Conservation (phyloP, 2,888 invertebrate species). For the Drosophila cracens region DNA sequence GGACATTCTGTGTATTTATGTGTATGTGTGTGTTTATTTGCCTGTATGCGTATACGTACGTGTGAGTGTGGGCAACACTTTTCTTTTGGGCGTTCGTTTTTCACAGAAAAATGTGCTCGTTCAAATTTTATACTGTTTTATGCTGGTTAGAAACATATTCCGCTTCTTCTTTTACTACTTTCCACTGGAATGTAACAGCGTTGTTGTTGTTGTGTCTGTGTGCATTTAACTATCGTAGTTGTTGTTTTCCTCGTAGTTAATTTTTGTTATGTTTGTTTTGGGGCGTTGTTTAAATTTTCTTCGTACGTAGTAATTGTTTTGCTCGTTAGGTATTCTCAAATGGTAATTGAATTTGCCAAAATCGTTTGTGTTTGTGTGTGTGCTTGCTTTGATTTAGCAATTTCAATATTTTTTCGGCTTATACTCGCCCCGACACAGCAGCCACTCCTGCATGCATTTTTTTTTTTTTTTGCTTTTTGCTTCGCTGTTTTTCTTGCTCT, state of each 20-base stretch:
- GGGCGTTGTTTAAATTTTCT: constrained; percentile 65
- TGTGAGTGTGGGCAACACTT: constrained; percentile 52
- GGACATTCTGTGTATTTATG: constrained; percentile 86
- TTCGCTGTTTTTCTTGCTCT: constrained; percentile 41
- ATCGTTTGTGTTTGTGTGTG: constrained; percentile 17
- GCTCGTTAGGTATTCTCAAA: constrained; percentile 41
- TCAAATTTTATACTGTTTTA: constrained; percentile 72
- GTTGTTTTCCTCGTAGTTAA: constrained; percentile 42
- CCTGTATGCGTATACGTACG: constrained; percentile 30
- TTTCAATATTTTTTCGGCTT: constrained; percentile 35
- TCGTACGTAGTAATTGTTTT: constrained; percentile 46
- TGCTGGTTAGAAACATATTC: constrained; percentile 68
- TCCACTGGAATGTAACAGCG: constrained; percentile 68
- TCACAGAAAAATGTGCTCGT: constrained; percentile 74
- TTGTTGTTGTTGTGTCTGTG: constrained; percentile 49
- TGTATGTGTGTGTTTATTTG: constrained; percentile 40
- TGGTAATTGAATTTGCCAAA: constrained; percentile 41
- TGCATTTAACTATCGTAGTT: constrained; percentile 58
- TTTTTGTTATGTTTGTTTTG: constrained; percentile 43
- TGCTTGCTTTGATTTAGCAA: constrained; percentile 53
- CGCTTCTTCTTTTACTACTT: constrained; percentile 40
- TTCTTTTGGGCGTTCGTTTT: constrained; percentile 66
- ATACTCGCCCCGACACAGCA: constrained; percentile 51
- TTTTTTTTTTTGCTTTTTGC: constrained; percentile 47
- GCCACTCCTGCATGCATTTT: constrained; percentile 76